A percentile compares a stretch with the other conserved stretches of the same genome.
Conservation (phyloP, 2,113 vertebrate species). For the Brienomyrus brachyistius region DNA sequence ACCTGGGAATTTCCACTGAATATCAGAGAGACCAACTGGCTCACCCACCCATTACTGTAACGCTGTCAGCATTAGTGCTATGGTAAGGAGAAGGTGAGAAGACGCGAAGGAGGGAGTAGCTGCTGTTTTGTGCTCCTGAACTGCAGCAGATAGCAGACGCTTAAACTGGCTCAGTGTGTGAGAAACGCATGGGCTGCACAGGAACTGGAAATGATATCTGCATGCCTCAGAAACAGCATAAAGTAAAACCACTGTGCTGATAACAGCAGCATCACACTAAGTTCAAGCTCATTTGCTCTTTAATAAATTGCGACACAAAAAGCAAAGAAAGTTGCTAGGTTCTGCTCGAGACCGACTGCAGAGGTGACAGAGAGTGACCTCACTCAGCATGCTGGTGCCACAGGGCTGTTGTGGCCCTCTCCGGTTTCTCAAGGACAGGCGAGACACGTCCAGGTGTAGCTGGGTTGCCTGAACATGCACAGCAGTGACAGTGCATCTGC, state of each 20-base stretch:
- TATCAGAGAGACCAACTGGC: not conserved
- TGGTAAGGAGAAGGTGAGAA: not conserved
- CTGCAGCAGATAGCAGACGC: not conserved
- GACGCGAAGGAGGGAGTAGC: not conserved
- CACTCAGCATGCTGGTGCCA: not conserved
- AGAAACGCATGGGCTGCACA: not conserved
- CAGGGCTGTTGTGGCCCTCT: not conserved
- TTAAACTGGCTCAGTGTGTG: not conserved
- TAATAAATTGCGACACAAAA: not conserved
- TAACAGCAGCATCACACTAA: not conserved
- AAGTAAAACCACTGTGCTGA: not conserved
- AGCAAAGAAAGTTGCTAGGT: not conserved
- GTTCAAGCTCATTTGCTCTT: not conserved
- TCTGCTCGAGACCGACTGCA: not conserved
- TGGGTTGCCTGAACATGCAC: not conserved
- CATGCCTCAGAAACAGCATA: not conserved
- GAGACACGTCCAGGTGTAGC: not conserved
- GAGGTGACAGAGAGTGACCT: not conserved
- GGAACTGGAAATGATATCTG: not conserved
- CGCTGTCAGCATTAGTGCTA: not conserved
- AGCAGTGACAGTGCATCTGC: not conserved
- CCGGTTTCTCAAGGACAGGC: not conserved
- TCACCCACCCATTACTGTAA: not conserved
- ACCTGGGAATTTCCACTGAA: conserved; percentile 3
- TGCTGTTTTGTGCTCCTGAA: not conserved